Evolutionary conservation across 2,797 vertebrate species (phyloP).

Genomic region (Molossus alvarezi): DNA sequence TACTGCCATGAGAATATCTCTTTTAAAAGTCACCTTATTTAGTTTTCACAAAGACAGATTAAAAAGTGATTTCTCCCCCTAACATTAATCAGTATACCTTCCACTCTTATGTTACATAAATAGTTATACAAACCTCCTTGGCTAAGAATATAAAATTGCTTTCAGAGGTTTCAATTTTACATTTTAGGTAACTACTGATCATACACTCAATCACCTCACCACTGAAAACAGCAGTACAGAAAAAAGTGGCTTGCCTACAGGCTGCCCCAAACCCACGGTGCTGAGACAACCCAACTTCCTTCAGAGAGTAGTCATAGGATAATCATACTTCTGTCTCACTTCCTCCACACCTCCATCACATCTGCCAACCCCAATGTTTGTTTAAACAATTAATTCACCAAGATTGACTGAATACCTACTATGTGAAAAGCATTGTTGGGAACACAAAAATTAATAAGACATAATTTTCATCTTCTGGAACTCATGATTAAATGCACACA

Average conservation of each 20-base stretch:
- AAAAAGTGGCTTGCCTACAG: constrained; percentile 2
- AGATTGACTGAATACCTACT: constrained; percentile 65
- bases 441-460: constrained; percentile 19
- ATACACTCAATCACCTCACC: background rate
- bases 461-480: constrained; percentile 65
- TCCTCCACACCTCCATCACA: background rate
- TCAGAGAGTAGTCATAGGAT: background rate
- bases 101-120: background rate
- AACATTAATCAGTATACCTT: background rate
- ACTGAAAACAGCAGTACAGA: background rate
- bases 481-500: constrained; percentile 47
- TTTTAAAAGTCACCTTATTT: constrained; percentile 3
- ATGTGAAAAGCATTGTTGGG: constrained; percentile 27
- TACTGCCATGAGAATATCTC: background rate
- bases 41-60: constrained; percentile 43
- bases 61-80: background rate
- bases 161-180: constrained; percentile 64
- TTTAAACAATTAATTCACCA: constrained; percentile 44
- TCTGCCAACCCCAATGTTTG: background rate
- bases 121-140: constrained; percentile 47
- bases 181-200: background rate
- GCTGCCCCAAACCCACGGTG: background rate
- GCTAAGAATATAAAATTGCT: constrained; percentile 36
- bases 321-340: background rate
- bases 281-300: background rate